Evolutionary conservation across 2,888 invertebrate genomes (phyloP), one percentile per base, ranked within the genome.

Genomic region (Willowsia nigromaculata): DNA sequence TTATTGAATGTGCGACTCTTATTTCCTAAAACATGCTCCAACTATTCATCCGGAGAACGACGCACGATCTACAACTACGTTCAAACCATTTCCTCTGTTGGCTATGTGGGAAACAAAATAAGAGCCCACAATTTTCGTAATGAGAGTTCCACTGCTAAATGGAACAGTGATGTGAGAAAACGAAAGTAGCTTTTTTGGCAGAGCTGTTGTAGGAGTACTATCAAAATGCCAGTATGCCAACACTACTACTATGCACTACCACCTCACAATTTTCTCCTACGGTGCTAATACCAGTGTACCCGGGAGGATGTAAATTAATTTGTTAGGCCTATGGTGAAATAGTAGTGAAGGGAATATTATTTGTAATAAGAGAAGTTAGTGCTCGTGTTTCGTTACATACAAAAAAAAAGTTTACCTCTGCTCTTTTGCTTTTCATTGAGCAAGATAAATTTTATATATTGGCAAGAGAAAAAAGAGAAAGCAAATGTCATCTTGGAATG

Each of bases 221-320:
- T 0, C 33, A 37, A 4, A 25, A 59, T 59, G 25, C 50, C 47
- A 78, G 27, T 43, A 40, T 22, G n/a, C n/a, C n/a, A n/a, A n/a
- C 68, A 25, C 33, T 30, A 7, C n/a, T 76, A 33, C 50, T 53
- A 53, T 25, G 30, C n/a, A 9, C 50, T 59, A 40, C 33, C 2
- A 30, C 50, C 25, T 30, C 30, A 50, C 56, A 18, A 43, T 81
- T 47, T 30, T 47, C 65, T 62, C 25, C 62, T 18, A 22, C 9
- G 76, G 50, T 76, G 50, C 50, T 15, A 9, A 3, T 76, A 74
- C 76, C 18, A 43, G 43, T 9, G 11, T 22, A 43, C n/a, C n/a
- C 43, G 18, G 65, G 25, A 65, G 82, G 71, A 84, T 84, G 71
- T 84, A 84, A 68, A 84, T 84, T 84, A 71, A 84, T 84, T 71